Percentiles rank a stretch among this genome's conserved stretches.
Evolutionary conservation across 2,113 vertebrate species (phyloP).

Genomic region (Brienomyrus longianalis): DNA sequence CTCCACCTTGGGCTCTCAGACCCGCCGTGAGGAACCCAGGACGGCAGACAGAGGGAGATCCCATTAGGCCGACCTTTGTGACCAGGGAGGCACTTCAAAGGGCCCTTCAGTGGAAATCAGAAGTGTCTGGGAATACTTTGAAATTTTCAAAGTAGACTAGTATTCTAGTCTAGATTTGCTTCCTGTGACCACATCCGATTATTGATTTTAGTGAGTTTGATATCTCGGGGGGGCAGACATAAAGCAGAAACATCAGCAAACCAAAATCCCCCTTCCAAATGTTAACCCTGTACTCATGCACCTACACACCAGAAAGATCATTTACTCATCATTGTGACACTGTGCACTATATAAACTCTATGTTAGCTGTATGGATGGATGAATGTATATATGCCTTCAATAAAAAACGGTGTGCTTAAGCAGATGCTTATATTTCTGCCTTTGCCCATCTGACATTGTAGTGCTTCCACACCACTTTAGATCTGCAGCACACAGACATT

Average conservation of each 20-base stretch:
- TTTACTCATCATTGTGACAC: not conserved
- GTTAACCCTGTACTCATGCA: not conserved
- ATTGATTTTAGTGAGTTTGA: not conserved
- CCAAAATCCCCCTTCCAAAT: not conserved
- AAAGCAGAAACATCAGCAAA: not conserved
- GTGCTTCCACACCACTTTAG: not conserved
- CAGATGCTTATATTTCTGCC: not conserved
- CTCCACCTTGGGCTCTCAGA: conserved; percentile 27
- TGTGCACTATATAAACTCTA: not conserved
- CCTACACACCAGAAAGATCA: not conserved
- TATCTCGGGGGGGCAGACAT: not conserved
- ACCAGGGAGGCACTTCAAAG: conserved; percentile 2
- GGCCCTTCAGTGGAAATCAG: not conserved
- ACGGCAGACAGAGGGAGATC: not conserved
- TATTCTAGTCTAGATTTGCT: not conserved
- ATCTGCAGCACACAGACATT: not conserved
- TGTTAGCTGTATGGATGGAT: not conserved
- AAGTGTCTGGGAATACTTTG: not conserved
- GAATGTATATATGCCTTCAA: not conserved
- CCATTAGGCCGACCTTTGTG: conserved; percentile 26
- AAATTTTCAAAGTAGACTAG: too few relatives aligned
- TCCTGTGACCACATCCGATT: not conserved
- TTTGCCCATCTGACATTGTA: not conserved
- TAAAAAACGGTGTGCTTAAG: not conserved
- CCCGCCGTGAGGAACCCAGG: conserved; percentile 20